A percentile compares a stretch with the other conserved stretches of the same genome.
phyloP scores from a whole-genome alignment of 2,888 invertebrate species.

The Latheticus oryzae region DNA sequence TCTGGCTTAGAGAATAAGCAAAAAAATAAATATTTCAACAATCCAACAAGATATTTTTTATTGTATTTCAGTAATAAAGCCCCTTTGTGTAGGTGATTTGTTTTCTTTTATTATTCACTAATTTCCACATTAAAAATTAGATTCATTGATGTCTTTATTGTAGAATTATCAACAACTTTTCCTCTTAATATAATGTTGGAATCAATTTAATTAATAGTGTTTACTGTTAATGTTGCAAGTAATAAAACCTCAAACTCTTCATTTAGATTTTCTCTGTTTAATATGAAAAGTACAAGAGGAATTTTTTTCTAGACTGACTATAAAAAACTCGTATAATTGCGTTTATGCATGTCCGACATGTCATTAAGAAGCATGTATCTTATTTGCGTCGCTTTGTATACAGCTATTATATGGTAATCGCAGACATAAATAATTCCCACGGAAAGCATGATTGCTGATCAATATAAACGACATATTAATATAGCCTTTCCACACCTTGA shows the following conservation, averaged over 20 bases:
- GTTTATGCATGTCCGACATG: slow-evolving; percentile 49
- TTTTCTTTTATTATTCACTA: too few species aligned
- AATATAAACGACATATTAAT: slow-evolving; percentile 64
- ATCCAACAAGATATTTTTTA: too few species aligned
- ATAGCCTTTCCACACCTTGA: slow-evolving; percentile 59
- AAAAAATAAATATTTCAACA: too few species aligned
- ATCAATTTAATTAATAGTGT: slow-evolving; percentile 19
- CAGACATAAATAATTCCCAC: slow-evolving; percentile 53
- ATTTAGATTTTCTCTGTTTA: slow-evolving; percentile 28
- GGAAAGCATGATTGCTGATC: slow-evolving; percentile 61
- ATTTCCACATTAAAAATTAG: too few species aligned
- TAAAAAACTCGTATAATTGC: slow-evolving; percentile 44
- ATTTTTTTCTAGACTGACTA: slow-evolving; percentile 11
- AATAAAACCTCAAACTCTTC: slow-evolving; percentile 15
- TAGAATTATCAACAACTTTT: slow-evolving; percentile 5
- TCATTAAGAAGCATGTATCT: slow-evolving; percentile 48
- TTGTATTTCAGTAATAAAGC: too few species aligned
- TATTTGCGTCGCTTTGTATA: slow-evolving; percentile 47
- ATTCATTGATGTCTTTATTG: too few species aligned
- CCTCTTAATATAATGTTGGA: slow-evolving; percentile 20
- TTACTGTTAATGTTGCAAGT: slow-evolving; percentile 16
- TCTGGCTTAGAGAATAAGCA: too few species aligned
- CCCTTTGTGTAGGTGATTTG: too few species aligned
- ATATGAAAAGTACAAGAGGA: background rate
- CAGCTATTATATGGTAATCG: slow-evolving; percentile 55